Evolutionary conservation across 2,888 invertebrate species (phyloP), one percentile per base, ranked within the genome.

Genomic region (Drosophila aldrichi): DNA sequence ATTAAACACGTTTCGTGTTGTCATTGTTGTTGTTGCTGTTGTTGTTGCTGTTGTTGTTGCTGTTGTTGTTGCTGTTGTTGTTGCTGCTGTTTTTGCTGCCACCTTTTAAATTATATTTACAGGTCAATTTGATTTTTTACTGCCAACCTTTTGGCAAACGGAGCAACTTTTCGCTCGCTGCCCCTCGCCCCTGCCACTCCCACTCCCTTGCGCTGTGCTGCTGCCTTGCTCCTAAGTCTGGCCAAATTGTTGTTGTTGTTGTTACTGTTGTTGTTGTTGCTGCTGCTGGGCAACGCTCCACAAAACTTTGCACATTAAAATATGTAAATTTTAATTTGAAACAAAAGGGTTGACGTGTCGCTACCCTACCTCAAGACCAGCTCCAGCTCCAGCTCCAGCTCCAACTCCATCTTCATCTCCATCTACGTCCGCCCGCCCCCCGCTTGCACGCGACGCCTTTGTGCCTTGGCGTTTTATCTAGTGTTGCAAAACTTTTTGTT

Each of bases 321-420:
- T 86, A 86, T 86, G 86, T 86, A 86, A 86, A 86, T 86, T 86
- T 86, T 86, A 88, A 86, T 86, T 86, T 86, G 88, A 88, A 86
- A 88, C 86, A 88, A 86, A 86, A 86, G 86, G 86, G 86, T 86
- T 88, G 88, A 86, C 88, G 85, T 86, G 71, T 72, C 68, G 67
- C 71, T 58, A 41, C 69, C 69, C 55, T 63, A 32, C n/a, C 29
- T 12, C 20, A 38, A 25, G 32, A 22, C 40, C 18, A 18, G 14
- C 25, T 12, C 34, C 41, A n/a, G 41, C 40, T n/a, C 12, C 16
- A 16, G 8, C 32, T 9, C 3, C 14, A 1, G 7, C 20, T 9
- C 25, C 3, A 4, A 3, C 25, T 29, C 25, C 25, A 25, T 25
- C 20, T 9, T 3, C 3, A 4, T 2, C 25, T 29, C 25, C 25